A percentile compares a stretch with the other conserved stretches of the same genome.
phyloP scores from a whole-genome alignment of 2,888 invertebrate genomes.

The Aphidius colemani region DNA sequence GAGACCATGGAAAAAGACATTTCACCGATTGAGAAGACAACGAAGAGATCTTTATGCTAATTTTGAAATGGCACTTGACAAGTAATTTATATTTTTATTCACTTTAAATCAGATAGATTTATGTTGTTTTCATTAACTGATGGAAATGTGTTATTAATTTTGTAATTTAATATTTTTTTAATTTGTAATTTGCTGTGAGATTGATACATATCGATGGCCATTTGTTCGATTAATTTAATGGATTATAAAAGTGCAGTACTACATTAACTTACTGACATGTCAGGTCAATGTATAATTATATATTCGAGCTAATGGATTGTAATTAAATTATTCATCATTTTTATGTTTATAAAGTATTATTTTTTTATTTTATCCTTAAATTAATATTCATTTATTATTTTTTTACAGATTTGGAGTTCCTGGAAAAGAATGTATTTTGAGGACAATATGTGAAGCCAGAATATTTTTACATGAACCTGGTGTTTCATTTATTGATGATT shows the following conservation, averaged over 20 bases:
- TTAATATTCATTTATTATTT: neutral
- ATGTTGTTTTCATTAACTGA: no score
- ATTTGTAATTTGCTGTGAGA: neutral
- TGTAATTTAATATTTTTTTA: neutral
- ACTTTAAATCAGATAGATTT: no score
- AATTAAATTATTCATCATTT: no score
- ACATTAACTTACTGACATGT: neutral
- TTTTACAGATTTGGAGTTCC: constrained; percentile 66
- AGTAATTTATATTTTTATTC: constrained; percentile 47
- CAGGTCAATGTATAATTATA: neutral
- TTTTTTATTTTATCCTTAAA: no score
- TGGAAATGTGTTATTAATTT: neutral
- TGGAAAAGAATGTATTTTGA: constrained; percentile 68
- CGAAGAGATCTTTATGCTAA: constrained; percentile 63
- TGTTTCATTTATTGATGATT: constrained; percentile 70
- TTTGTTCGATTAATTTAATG: neutral
- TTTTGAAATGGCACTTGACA: constrained; percentile 59
- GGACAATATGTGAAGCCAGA: constrained; percentile 72
- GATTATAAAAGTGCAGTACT: neutral
- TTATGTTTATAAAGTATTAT: no score
- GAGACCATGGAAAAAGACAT: constrained; percentile 42
- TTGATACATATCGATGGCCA: no score
- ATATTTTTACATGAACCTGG: constrained; percentile 65
- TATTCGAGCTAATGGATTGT: neutral
- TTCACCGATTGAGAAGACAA: constrained; percentile 61